phyloP scores from a whole-genome alignment of 1,140 invertebrate genomes.

The Sycobia sp. region DNA sequence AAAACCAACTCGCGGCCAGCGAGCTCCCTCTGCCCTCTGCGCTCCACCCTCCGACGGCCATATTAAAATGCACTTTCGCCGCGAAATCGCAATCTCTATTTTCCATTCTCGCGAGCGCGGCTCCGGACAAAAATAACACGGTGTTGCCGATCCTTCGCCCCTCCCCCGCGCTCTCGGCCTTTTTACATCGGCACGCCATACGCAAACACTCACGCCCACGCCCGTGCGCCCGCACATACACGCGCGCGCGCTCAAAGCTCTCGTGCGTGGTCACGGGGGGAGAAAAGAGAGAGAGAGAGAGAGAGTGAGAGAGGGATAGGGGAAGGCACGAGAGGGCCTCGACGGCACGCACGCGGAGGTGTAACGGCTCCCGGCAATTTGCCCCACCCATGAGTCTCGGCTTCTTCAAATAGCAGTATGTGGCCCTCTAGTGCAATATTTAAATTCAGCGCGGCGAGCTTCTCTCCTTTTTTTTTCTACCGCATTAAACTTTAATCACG shows the following conservation, averaged over 20 bases:
- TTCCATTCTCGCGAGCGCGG: conserved; percentile 20
- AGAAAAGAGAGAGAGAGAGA: background rate
- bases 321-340: background rate
- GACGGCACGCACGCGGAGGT: conserved; percentile 2
- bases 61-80: background rate
- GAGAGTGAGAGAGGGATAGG: too few species aligned
- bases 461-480: too few species aligned
- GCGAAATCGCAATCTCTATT: conserved; percentile 20
- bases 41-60: too few species aligned
- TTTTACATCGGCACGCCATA: too few species aligned
- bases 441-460: conserved; percentile 2
- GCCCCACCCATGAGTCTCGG: conserved; percentile 8
- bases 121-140: conserved; percentile 23
- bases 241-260: background rate
- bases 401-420: background rate
- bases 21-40: too few species aligned
- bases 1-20: background rate
- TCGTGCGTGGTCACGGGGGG: background rate
- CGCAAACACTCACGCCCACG: too few species aligned
- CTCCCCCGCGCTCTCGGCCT: background rate
- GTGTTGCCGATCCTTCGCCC: background rate
- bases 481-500: too few species aligned
- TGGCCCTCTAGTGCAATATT: background rate
- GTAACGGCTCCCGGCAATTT: background rate
- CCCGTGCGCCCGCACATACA: background rate